A percentile compares a stretch with the other conserved stretches of the same genome.
phyloP scores from a whole-genome alignment of 2,797 vertebrate species.

The Melanotaenia pygmaea region DNA sequence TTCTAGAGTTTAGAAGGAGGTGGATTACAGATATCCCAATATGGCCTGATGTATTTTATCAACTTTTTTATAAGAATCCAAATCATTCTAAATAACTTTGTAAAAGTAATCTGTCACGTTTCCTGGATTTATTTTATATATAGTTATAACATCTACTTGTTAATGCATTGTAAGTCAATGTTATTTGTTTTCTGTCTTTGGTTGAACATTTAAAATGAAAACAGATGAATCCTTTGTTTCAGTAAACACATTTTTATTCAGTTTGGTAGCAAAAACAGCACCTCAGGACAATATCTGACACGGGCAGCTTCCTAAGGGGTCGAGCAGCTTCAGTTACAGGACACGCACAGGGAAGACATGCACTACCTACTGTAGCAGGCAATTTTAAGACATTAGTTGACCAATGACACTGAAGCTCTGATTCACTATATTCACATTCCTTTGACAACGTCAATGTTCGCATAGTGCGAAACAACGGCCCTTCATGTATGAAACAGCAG shows the following conservation, averaged over 20 bases:
- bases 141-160: too few species aligned
- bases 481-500: constrained; percentile 40
- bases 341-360: constrained; percentile 72
- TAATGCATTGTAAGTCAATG: neutral
- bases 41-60: too few species aligned
- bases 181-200: neutral
- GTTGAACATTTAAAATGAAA: neutral
- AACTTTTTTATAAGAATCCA: too few species aligned
- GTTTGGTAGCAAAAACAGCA: constrained; percentile 85
- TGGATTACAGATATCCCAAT: too few species aligned
- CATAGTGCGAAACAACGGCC: constrained; percentile 48
- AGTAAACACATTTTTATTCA: constrained; percentile 85
- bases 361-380: constrained; percentile 74
- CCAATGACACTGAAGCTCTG: constrained; percentile 63
- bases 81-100: too few species aligned
- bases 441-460: constrained; percentile 62
- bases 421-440: constrained; percentile 76
- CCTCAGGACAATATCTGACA: constrained; percentile 73
- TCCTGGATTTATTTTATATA: too few species aligned
- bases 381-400: constrained; percentile 68
- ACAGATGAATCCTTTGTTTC: constrained; percentile 37
- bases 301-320: constrained; percentile 71
- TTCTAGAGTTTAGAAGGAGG: too few species aligned
- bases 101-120: too few species aligned
- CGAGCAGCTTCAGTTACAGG: constrained; percentile 68